Conservation (phyloP, 2,888 invertebrate genomes). For the Elysia crispata region DNA sequence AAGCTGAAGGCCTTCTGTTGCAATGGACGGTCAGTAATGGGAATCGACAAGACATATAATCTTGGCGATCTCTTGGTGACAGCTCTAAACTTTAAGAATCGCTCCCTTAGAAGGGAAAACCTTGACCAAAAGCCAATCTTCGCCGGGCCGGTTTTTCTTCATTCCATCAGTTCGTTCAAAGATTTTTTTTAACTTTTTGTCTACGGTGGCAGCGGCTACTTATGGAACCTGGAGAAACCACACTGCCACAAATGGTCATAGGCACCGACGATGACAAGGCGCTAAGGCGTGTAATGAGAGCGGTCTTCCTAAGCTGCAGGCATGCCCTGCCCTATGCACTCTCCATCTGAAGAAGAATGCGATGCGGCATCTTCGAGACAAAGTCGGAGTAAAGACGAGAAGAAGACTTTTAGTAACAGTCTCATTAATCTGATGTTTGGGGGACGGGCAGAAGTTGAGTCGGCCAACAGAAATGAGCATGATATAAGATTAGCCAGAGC, state of each 20-base stretch:
- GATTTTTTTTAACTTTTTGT: conserved; percentile 34
- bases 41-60: conserved; percentile 34
- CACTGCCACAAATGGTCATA: conserved; percentile 14
- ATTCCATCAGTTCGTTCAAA: conserved; percentile 28
- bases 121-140: conserved; percentile 23
- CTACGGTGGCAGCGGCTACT: conserved; percentile 27
- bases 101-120: conserved; percentile 30
- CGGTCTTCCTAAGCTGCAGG: conserved; percentile 22
- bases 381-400: neutral
- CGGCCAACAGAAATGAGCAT: conserved; percentile 9
- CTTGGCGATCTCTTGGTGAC: conserved; percentile 33
- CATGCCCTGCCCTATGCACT: no score
- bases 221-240: conserved; percentile 33
- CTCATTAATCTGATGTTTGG: no score
- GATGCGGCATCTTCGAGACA: neutral
- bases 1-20: conserved; percentile 34
- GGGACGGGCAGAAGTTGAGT: neutral
- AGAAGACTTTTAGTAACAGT: neutral
- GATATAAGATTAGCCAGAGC: conserved; percentile 23
- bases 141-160: conserved; percentile 30
- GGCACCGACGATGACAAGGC: conserved; percentile 21
- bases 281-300: conserved; percentile 24
- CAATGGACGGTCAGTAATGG: conserved; percentile 30
- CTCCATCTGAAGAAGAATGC: neutral
- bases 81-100: conserved; percentile 29